Base-by-base conservation (phyloP, 2,888 invertebrate species). In the Ophion slaviceki region DNA sequence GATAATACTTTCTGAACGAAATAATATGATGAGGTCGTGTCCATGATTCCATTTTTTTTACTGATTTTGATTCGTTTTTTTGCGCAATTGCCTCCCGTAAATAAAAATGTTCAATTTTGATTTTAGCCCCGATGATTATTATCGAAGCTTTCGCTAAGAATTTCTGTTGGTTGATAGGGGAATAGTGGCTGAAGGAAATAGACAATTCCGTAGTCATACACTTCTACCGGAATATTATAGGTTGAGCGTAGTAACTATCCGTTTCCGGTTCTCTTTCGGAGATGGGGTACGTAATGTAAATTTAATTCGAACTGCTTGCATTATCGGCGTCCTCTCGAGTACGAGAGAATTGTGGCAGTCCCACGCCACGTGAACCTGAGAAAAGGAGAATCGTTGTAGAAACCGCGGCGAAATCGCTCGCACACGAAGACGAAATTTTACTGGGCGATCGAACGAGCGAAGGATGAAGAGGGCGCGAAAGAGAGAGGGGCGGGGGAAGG, bases 261-360 rank as follows among this genome's bases (percentile, higher is more conserved):
- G 76, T 80, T 47, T 77, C 77, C 74, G 57, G 82, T 57, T 72
- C 62, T 86, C 75, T 79, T 70, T 82, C 74, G 82, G 77, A 81
- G 85, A 87, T 87, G 67, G 80, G 53, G 85, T 83, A 87, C 76
- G 84, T 86, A 87, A 88, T 88, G 87, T 86, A 87, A 85, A 89
- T 88, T 88, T 88, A 89, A 88, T 88, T 89, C 84, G 85, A 87
- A 88, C 87, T 89, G 83, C 85, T 84, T 86, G 86, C 87, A 88
- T 88, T 88, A 87, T 89, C 88, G 85, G 86, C 36, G 66, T 89
- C 84, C 80, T 68, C 57, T 53, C 68, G 80, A 85, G 64, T 53
- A 64, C 64, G 62, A 68, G 77, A 53, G 59, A 67, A 80, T 59
- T 57, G 17, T 28, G 71, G 57, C 28, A 68, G 17, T 62, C 71